Conservation (phyloP, 1,140 invertebrate species). For the Zaprionus vittiger region DNA sequence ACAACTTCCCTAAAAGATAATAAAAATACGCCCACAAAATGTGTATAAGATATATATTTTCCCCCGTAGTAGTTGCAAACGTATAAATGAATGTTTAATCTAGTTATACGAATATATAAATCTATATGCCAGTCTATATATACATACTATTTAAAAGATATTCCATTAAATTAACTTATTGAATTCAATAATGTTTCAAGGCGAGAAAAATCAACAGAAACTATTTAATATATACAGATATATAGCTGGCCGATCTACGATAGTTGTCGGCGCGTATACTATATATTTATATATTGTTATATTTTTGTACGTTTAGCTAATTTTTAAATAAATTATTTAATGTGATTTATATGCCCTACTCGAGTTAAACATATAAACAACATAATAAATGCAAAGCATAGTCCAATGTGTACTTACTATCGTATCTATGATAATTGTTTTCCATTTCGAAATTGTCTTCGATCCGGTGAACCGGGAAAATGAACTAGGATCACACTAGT, state of each 20-base stretch:
- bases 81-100: slow-evolving; percentile 20
- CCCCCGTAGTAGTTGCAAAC: slow-evolving; percentile 24
- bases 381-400: slow-evolving; percentile 55
- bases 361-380: slow-evolving; percentile 73
- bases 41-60: slow-evolving; percentile 15
- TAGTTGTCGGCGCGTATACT: slow-evolving; percentile 28
- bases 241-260: slow-evolving; percentile 44
- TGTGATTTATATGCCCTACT: slow-evolving; percentile 78
- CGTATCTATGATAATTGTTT: background rate
- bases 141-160: slow-evolving; percentile 28
- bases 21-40: background rate
- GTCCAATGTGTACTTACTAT: slow-evolving; percentile 3
- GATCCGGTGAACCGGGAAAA: slow-evolving; percentile 7
- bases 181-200: slow-evolving; percentile 43
- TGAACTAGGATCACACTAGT: slow-evolving; percentile 35
- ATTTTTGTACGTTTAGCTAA: slow-evolving; percentile 83
- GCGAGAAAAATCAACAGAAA: slow-evolving; percentile 39
- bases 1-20: background rate
- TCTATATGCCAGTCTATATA: slow-evolving; percentile 56
- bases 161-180: slow-evolving; percentile 38
- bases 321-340: slow-evolving; percentile 81
- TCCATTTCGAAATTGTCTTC: background rate
- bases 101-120: slow-evolving; percentile 18
- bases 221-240: slow-evolving; percentile 63
- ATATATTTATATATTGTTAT: slow-evolving; percentile 71